Evolutionary conservation across 2,113 vertebrate species (phyloP).

Genomic region (Mirza zaza): DNA sequence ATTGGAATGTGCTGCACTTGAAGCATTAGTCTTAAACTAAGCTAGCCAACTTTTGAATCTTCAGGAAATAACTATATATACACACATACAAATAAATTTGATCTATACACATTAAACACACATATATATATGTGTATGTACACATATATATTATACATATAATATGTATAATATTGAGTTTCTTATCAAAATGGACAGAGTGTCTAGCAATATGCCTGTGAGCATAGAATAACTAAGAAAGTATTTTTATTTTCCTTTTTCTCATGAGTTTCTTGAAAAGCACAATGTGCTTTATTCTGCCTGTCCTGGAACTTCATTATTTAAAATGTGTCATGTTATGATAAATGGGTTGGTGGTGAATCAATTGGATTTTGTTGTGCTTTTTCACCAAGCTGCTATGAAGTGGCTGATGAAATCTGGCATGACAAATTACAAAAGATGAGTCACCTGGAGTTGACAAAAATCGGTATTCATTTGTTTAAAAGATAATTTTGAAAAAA

Average conservation of each 20-base stretch:
- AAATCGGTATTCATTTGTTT: conserved; percentile 55
- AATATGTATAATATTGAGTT: neutral
- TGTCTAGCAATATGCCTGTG: neutral
- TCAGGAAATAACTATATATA: neutral
- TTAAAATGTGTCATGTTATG: conserved; percentile 51
- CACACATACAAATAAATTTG: too few species aligned
- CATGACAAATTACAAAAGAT: conserved; percentile 62
- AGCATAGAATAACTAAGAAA: neutral
- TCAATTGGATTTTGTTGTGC: conserved; percentile 57
- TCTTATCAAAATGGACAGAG: neutral
- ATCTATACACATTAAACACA: neutral
- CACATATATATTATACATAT: too few species aligned
- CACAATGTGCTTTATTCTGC: neutral
- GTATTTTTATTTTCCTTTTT: neutral
- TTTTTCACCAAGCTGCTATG: conserved; percentile 31
- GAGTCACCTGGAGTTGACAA: conserved; percentile 29
- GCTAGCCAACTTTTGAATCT: neutral
- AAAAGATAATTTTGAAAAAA: conserved; percentile 12
- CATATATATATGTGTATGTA: neutral
- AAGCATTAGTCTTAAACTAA: neutral
- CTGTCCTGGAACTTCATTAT: conserved; percentile 25
- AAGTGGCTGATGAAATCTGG: conserved; percentile 68
- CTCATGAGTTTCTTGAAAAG: neutral
- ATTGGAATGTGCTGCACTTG: neutral
- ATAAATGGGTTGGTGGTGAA: conserved; percentile 50